Base-by-base conservation (phyloP, 2,797 vertebrate genomes). In the Sebastes kiyomatsui region DNA sequence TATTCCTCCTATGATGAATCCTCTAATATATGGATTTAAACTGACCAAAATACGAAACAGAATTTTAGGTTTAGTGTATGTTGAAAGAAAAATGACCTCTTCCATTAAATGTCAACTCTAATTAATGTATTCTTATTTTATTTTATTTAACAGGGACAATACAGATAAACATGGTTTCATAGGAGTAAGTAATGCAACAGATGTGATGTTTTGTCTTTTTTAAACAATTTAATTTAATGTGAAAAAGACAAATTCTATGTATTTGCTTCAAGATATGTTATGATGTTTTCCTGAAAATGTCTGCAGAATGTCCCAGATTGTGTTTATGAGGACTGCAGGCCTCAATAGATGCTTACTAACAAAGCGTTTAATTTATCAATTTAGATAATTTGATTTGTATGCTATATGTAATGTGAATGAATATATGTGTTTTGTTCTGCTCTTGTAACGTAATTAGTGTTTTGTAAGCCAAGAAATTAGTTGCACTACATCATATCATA, bases 1-100 rank as follows among this genome's bases (percentile, higher is more conserved):
- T 1, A 60, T 91, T 49, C 86, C 88, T 70, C 90, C 90, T 3
- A 1, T 92, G 28, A 18, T 92, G 7, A 92, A 91, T 77, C 92
- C 92, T 0, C 61, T 91, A 4, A 84, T 93, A 10, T 92, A 92
- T 49, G 92, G 90, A 52, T 81, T 90, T 11, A 90, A 87, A 73
- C 55, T 92, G 0, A 73, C 73, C 32, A 90, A 91, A 79, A 86
- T 92, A 76, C 38, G 87, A 30, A 77, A 72, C 22, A 70, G 61
- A 67, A 86, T 92, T 59, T 1, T 74, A 3, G 42, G 25, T 72
- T 73, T 85, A 23, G 2, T 72, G 58, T 22, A 0, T 18, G 0
- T 8, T 38, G 5, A 25, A 54, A 33, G 30, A 52, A 82, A 82
- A 65, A 52, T 72, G 2, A 73, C 6, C 9, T 32, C 6, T 27